Evolutionary conservation across 2,113 vertebrate genomes (phyloP).

Genomic region (Rhabdomys dilectus): DNA sequence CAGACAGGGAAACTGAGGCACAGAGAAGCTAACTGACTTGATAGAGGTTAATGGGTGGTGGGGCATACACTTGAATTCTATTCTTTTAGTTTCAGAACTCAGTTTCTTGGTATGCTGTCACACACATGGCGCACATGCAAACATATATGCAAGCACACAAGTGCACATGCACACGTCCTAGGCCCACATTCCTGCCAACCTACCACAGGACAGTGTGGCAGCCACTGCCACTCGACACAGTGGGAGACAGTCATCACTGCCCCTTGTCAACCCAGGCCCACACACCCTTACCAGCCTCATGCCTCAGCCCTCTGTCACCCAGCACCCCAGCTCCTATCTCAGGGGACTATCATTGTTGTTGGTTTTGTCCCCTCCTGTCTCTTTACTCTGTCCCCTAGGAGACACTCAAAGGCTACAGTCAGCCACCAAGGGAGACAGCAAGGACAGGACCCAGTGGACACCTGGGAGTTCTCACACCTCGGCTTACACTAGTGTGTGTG

Average conservation of each 20-base stretch:
- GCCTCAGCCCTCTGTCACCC: not conserved
- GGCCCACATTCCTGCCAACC: not conserved
- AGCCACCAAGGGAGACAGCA: conserved; percentile 38
- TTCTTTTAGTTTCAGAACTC: not conserved
- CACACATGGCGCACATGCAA: too few species aligned
- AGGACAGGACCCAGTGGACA: conserved; percentile 48
- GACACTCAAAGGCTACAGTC: conserved; percentile 57
- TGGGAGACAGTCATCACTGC: not conserved
- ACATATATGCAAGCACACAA: not conserved
- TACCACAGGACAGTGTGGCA: too few species aligned
- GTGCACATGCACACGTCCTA: not conserved
- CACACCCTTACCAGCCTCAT: not conserved
- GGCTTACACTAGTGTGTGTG: conserved; percentile 44
- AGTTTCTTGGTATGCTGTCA: not conserved
- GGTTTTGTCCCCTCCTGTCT: conserved; percentile 38
- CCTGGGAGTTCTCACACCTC: conserved; percentile 81
- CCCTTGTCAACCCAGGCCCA: not conserved
- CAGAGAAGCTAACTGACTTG: not conserved
- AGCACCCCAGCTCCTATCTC: not conserved
- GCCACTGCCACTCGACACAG: fast-evolving
- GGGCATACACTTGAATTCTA: not conserved
- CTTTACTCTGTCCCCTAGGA: conserved; percentile 59
- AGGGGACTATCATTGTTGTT: conserved; percentile 16
- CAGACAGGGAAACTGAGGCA: conserved; percentile 44
- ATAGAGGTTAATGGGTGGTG: not conserved